Evolutionary conservation across 2,113 vertebrate species (phyloP).

Genomic region (Cichladusa arquata): DNA sequence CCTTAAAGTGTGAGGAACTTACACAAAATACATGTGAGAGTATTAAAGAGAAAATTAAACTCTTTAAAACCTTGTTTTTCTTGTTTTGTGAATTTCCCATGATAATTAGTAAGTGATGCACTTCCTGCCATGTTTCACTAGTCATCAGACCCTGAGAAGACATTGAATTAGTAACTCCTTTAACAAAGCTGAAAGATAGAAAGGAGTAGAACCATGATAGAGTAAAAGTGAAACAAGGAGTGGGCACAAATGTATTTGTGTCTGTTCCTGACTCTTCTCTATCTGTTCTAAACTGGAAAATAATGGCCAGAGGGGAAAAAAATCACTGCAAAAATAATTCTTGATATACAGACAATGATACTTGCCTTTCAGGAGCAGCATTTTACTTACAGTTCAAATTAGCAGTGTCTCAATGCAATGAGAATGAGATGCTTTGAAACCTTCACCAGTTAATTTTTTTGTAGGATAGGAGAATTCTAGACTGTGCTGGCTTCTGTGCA

Average conservation of each 20-base stretch:
- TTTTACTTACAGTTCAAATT: neutral
- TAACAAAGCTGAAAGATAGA: neutral
- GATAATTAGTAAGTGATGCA: neutral
- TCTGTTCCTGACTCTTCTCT: neutral
- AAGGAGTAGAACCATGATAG: neutral
- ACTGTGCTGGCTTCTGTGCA: neutral
- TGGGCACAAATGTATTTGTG: neutral
- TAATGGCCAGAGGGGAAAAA: neutral
- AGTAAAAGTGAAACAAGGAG: neutral
- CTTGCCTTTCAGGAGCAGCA: neutral
- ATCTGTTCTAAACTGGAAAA: neutral
- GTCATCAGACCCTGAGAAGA: neutral
- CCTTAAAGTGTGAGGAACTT: neutral
- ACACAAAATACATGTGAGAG: neutral
- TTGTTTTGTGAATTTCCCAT: neutral
- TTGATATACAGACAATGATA: neutral
- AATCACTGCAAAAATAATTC: neutral
- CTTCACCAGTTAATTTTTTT: neutral
- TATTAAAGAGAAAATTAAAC: neutral
- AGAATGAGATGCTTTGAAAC: neutral
- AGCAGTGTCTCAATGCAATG: neutral
- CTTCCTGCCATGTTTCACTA: neutral
- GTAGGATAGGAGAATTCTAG: neutral
- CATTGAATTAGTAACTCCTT: neutral
- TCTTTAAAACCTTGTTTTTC: neutral